Percentiles rank a stretch among this genome's conserved stretches.
These are phyloP conservation scores for Phaenicophaeus curvirostris DNA, from an alignment of 2,797 vertebrate genomes.

Conservation along the genomic window DNA sequence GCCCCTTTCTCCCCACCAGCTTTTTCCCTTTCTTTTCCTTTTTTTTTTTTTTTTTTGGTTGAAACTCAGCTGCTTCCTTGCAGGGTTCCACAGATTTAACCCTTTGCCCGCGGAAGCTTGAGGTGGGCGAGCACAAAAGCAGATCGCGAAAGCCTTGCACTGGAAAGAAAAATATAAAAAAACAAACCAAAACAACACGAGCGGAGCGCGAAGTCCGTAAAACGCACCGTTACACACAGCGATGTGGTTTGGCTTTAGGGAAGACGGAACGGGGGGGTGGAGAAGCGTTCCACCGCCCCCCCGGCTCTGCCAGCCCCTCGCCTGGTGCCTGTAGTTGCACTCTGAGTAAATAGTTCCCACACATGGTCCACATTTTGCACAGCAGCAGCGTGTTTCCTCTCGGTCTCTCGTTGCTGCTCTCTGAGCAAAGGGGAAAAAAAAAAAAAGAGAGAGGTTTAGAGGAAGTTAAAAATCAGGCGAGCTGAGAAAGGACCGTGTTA, in stretches of 20 bases:
- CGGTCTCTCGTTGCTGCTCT: conserved; percentile 69
- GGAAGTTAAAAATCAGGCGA: conserved; percentile 74
- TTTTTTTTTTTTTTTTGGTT: background rate
- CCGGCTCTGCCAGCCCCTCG: conserved; percentile 7
- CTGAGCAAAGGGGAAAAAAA: conserved; percentile 2
- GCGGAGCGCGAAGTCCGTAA: conserved; percentile 12
- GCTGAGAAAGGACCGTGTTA: conserved; percentile 55
- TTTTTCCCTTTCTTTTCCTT: background rate
- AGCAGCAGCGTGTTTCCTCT: conserved; percentile 79
- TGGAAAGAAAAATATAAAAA: background rate
- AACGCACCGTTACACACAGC: conserved; percentile 29
- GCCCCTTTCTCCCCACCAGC: background rate
- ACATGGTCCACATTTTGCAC: conserved; percentile 80
- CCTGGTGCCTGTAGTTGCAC: conserved; percentile 61
- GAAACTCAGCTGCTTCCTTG: conserved; percentile 54
- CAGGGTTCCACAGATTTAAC: conserved; percentile 58
- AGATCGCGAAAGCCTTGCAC: background rate
- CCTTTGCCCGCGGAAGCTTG: conserved; percentile 55
- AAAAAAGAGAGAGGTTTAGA: conserved; percentile 38
- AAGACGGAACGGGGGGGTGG: background rate
- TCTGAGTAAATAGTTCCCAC: conserved; percentile 74
- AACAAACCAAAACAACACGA: background rate
- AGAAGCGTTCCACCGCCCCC: background rate
- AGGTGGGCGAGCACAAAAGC: conserved; percentile 35
- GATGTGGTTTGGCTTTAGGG: conserved; percentile 15